Base-by-base conservation (phyloP, 92 coral and sea anemone species). In the Desmophyllum pertusum region DNA sequence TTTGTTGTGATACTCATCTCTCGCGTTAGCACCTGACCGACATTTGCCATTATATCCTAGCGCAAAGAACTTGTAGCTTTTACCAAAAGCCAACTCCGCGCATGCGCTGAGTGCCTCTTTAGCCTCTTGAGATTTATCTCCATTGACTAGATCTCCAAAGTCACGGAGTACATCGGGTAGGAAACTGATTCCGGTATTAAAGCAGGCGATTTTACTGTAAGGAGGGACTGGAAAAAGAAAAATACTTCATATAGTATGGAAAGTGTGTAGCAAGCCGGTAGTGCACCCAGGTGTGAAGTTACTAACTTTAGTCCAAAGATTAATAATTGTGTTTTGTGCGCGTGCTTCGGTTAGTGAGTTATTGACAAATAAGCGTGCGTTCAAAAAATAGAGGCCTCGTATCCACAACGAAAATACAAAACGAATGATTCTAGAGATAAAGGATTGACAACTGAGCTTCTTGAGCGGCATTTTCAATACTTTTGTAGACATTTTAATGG, bases 11-110 rank as follows among this genome's bases (percentile, higher is more conserved):
- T 81, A 81, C 45, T 75, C 69, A 3, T 79, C 46, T 37, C 31
- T 9, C 51, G 80, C 50, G 55, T 82, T 68, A 3, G 75, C 78
- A 1, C 87, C 83, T 41, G 80, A 79, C 29, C 90, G 77, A 33
- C 90, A 87, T 75, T 40, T 57, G 4, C 87, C 90, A 33, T 87
- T 57, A 63, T 68, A 74, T 35, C 86, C 90, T 21, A 87, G 52
- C 0, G 78, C 90, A 29, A 87, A 87, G 70, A 80, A 87, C 61
- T 63, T 72, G 70, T 87, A 80, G 38, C 69, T 39, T 51, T 87
- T 67, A 19, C 35, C 76, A 42, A 73, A 87, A 3, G 86, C 86
- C 82, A 87, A 31, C 62, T 69, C 53, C 1, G 90, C 86, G 51
- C 90, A 87, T 0, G 76, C 53, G 0, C 41, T 50, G 10, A 52